phyloP scores from a whole-genome alignment of 2,113 vertebrate species.

The Tauraco erythrolophus region DNA sequence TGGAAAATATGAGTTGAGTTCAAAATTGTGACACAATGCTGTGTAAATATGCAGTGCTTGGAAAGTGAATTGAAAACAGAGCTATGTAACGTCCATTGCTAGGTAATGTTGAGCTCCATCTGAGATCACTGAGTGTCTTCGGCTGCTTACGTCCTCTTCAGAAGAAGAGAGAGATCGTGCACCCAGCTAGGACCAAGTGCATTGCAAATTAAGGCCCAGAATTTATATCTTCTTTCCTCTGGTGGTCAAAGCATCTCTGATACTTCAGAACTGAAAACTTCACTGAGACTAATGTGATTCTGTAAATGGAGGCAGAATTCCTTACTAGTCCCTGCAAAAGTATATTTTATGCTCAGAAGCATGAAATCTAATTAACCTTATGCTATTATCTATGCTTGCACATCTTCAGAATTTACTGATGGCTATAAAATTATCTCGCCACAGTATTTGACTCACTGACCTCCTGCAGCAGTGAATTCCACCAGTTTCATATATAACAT shows the following conservation, averaged over 20 bases:
- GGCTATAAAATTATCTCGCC: slow-evolving; percentile 66
- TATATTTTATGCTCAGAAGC: slow-evolving; percentile 41
- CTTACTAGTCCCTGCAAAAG: background rate
- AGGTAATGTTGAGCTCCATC: background rate
- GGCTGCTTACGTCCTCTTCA: background rate
- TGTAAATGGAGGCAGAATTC: slow-evolving; percentile 35
- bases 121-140: background rate
- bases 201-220: background rate
- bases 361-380: slow-evolving; percentile 74
- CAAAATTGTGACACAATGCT: background rate
- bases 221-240: background rate
- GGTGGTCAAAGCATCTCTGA: background rate
- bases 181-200: background rate
- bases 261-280: background rate
- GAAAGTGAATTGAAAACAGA: background rate
- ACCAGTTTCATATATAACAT: background rate
- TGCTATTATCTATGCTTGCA: slow-evolving; percentile 49
- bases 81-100: background rate
- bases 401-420: slow-evolving; percentile 68
- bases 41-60: background rate
- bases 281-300: background rate
- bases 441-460: slow-evolving; percentile 61
- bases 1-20: background rate
- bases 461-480: slow-evolving; percentile 22
- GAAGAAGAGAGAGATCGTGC: background rate